A percentile compares a stretch with the other conserved stretches of the same genome.
These are phyloP conservation scores for Pegoplata infirma DNA, from an alignment of 2,888 invertebrate species.

Conservation along the genomic window DNA sequence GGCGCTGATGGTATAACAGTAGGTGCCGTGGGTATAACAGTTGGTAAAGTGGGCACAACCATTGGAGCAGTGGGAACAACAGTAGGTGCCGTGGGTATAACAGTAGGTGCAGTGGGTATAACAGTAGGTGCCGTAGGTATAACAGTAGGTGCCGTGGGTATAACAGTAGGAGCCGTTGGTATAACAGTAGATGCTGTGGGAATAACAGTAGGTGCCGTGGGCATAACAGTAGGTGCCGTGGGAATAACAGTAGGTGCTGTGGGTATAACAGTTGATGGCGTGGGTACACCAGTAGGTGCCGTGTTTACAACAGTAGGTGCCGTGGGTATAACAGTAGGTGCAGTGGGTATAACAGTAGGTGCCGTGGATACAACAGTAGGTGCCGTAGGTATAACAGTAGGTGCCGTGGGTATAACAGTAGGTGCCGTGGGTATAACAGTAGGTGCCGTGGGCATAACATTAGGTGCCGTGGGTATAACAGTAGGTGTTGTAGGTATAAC, in stretches of 20 bases:
- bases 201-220: neutral
- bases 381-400: too few species aligned
- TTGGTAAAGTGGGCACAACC: neutral
- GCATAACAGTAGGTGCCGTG: neutral
- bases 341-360: too few species aligned
- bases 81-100: too few species aligned
- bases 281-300: neutral
- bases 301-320: neutral
- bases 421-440: too few species aligned
- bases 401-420: too few species aligned
- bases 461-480: too few species aligned
- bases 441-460: too few species aligned
- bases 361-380: too few species aligned
- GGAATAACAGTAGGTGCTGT: slow-evolving; percentile 56
- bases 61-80: neutral
- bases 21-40: slow-evolving; percentile 17
- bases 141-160: neutral
- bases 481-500: neutral
- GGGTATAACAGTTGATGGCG: slow-evolving; percentile 55
- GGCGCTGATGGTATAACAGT: slow-evolving; percentile 62
- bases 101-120: too few species aligned
- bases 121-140: neutral
- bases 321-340: too few species aligned
- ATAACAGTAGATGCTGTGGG: slow-evolving; percentile 42
- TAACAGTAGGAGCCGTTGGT: slow-evolving; percentile 58